phyloP scores from a whole-genome alignment of 2,797 vertebrate genomes.

The Thunnus albacares region DNA sequence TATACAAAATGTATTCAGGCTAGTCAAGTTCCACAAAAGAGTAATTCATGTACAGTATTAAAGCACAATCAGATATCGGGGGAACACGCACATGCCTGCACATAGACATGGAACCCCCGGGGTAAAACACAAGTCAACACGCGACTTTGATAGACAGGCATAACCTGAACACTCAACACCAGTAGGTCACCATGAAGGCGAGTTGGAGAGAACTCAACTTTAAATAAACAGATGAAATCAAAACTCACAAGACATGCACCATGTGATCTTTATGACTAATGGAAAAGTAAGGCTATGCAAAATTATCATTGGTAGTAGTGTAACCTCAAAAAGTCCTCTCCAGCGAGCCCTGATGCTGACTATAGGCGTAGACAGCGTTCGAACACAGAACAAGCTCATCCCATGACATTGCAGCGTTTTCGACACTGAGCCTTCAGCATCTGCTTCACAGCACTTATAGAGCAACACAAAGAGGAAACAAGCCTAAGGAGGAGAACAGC shows the following conservation, averaged over 20 bases:
- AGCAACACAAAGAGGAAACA: conserved; percentile 77
- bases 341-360: conserved; percentile 70
- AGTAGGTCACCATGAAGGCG: conserved; percentile 61
- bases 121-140: conserved; percentile 86
- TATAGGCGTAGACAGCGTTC: conserved; percentile 64
- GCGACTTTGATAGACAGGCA: conserved; percentile 88
- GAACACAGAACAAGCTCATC: conserved; percentile 81
- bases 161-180: conserved; percentile 79
- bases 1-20: conserved; percentile 97
- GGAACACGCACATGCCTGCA: conserved; percentile 84
- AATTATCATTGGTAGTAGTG: conserved; percentile 43
- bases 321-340: conserved; percentile 62
- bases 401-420: conserved; percentile 80
- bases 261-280: conserved; percentile 41
- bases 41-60: conserved; percentile 88
- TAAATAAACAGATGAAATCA: background rate
- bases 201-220: conserved; percentile 66
- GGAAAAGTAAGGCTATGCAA: conserved; percentile 72
- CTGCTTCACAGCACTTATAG: conserved; percentile 79
- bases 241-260: conserved; percentile 9
- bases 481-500: conserved; percentile 70
- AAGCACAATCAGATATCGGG: conserved; percentile 91
- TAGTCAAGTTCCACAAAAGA: conserved; percentile 97
- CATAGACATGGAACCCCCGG: conserved; percentile 82
- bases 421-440: conserved; percentile 66